Conservation (phyloP, 2,797 vertebrate species). For the Gymnothorax reevesii region DNA sequence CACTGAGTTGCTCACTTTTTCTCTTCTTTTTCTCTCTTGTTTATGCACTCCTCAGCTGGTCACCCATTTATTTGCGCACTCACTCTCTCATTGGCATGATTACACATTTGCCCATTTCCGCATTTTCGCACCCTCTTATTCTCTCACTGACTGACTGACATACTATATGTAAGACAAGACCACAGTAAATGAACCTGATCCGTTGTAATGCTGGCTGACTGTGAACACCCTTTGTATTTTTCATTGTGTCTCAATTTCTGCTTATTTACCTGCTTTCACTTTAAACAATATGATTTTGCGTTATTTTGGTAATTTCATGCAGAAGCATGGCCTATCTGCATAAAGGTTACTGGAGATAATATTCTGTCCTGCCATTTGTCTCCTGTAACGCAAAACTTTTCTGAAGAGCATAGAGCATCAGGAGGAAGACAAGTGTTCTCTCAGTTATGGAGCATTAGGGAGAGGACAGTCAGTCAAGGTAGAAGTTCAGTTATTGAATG, state of each 20-base stretch:
- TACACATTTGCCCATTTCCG: constrained; percentile 13
- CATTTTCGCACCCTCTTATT: no score
- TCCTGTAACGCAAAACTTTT: not conserved
- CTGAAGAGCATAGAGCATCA: no score
- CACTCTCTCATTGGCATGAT: not conserved
- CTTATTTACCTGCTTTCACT: not conserved
- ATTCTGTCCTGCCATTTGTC: constrained; percentile 6
- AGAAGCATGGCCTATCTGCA: constrained; percentile 5
- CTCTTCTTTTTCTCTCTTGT: not conserved
- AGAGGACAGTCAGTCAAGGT: no score
- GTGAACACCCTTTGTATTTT: not conserved
- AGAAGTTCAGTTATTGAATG: no score
- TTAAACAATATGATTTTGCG: not conserved
- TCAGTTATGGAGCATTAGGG: no score
- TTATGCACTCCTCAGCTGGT: not conserved
- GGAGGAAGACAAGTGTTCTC: no score
- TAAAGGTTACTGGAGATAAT: not conserved
- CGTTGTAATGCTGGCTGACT: not conserved
- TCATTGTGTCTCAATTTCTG: no score
- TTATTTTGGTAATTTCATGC: constrained; percentile 17
- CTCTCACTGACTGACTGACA: not conserved
- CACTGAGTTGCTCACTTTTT: constrained; percentile 9
- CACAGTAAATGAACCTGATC: not conserved
- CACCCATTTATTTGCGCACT: constrained; percentile 12
- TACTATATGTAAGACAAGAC: not conserved